A percentile compares a stretch with the other conserved stretches of the same genome.
phyloP scores from a whole-genome alignment of 2,797 vertebrate genomes.

The Sebastes nivosus region DNA sequence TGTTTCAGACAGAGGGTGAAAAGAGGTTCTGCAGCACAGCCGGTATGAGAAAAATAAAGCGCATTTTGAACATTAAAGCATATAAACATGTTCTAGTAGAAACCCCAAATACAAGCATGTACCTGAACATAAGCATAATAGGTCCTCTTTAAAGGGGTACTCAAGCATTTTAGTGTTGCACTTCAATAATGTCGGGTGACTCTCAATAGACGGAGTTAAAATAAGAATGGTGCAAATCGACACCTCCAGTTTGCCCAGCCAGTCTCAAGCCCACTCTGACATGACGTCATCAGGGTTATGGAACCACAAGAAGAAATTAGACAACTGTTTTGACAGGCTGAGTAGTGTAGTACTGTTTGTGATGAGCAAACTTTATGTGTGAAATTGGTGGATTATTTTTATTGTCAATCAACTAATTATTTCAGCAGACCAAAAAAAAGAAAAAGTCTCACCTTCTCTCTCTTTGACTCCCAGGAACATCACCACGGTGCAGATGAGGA shows the following conservation, averaged over 20 bases:
- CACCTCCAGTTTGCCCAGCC: background rate
- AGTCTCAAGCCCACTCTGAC: background rate
- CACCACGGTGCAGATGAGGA: conserved; percentile 87
- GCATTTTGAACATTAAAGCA: too few species aligned
- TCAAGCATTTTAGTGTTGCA: background rate
- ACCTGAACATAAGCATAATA: too few species aligned
- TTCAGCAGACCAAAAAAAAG: background rate
- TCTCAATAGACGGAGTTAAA: background rate
- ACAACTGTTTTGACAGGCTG: background rate
- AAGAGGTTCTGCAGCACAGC: too few species aligned
- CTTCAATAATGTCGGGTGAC: background rate
- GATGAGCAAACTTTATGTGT: background rate
- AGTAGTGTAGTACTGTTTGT: background rate
- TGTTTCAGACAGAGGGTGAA: too few species aligned
- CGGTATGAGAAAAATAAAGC: too few species aligned
- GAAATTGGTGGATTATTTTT: background rate
- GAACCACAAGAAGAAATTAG: background rate
- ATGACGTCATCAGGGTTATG: background rate
- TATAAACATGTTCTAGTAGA: too few species aligned
- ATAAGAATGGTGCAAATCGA: background rate
- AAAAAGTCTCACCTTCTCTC: conserved; percentile 87
- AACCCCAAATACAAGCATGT: too few species aligned
- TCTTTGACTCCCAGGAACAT: conserved; percentile 95
- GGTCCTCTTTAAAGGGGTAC: background rate
- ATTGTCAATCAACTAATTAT: background rate